These are phyloP conservation scores for Drosophila arawakana DNA, from an alignment of 1,140 invertebrate species.

Conservation along the genomic window DNA sequence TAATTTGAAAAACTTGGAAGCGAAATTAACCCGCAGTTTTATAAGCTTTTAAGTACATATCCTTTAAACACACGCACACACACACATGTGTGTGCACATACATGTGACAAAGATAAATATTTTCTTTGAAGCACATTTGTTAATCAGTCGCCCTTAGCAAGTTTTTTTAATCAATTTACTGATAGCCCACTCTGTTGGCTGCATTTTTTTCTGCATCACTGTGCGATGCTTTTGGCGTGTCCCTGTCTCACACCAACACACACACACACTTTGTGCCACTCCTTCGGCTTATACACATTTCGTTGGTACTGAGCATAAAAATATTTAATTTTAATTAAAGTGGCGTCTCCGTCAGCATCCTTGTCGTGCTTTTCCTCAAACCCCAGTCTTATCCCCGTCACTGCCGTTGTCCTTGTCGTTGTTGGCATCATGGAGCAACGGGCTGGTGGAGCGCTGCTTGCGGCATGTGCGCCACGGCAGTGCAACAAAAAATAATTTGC, in stretches of 20 bases:
- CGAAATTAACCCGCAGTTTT: conserved; percentile 2
- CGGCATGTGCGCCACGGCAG: conserved; percentile 39
- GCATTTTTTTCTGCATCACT: background rate
- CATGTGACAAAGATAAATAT: conserved; percentile 24
- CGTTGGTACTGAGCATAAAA: conserved; percentile 29
- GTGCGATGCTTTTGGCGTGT: background rate
- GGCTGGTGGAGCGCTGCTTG: conserved; percentile 11
- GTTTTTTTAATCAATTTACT: conserved; percentile 50
- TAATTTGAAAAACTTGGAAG: background rate
- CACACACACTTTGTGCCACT: background rate
- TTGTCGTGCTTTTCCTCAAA: background rate
- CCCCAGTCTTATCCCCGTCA: background rate
- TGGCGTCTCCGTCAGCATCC: conserved; percentile 23
- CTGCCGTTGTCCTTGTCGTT: conserved; percentile 5
- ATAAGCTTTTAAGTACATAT: too few relatives aligned
- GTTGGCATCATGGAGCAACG: background rate
- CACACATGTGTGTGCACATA: background rate
- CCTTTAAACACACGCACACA: background rate
- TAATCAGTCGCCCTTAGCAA: conserved; percentile 21
- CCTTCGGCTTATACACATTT: conserved; percentile 19
- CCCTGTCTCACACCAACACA: background rate
- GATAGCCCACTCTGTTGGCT: conserved; percentile 20
- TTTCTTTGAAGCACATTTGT: conserved; percentile 39
- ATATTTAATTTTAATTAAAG: conserved; percentile 77
- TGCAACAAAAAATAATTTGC: conserved; percentile 63